Conservation (phyloP, 2,888 invertebrate genomes). For the Oscheius onirici region DNA sequence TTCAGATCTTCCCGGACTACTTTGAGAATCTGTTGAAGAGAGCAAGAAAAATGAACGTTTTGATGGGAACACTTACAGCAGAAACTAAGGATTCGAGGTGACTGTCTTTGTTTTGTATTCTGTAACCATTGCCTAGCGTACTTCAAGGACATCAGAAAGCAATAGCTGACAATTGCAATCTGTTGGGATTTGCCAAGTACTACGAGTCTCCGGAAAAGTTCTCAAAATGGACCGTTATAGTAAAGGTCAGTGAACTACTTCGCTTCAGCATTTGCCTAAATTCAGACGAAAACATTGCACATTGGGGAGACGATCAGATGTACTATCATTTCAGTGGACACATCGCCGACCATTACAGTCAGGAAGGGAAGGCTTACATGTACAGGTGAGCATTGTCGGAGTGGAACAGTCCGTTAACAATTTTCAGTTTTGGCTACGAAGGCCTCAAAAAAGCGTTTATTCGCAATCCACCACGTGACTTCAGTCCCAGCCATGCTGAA, state of each 20-base stretch:
- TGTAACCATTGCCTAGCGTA: neutral
- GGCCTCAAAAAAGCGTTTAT: neutral
- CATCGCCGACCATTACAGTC: neutral
- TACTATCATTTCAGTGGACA: neutral
- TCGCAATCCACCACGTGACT: neutral
- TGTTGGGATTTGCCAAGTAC: neutral
- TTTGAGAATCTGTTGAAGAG: neutral
- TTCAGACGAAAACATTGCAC: neutral
- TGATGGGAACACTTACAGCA: neutral
- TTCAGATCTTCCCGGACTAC: constrained; percentile 3
- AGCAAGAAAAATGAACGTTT: neutral
- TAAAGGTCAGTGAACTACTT: neutral
- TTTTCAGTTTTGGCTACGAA: neutral
- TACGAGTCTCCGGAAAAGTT: constrained; percentile 3
- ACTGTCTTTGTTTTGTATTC: neutral
- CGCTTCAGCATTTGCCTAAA: neutral
- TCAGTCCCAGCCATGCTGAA: neutral
- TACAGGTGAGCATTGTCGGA: neutral
- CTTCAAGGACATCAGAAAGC: neutral
- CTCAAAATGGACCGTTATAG: neutral
- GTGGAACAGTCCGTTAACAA: neutral
- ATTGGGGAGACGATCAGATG: neutral
- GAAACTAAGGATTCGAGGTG: neutral
- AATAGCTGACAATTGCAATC: neutral
- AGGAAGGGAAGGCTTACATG: neutral